Base-by-base conservation (phyloP, 2,113 vertebrate genomes). In the Sebastes fasciatus region DNA sequence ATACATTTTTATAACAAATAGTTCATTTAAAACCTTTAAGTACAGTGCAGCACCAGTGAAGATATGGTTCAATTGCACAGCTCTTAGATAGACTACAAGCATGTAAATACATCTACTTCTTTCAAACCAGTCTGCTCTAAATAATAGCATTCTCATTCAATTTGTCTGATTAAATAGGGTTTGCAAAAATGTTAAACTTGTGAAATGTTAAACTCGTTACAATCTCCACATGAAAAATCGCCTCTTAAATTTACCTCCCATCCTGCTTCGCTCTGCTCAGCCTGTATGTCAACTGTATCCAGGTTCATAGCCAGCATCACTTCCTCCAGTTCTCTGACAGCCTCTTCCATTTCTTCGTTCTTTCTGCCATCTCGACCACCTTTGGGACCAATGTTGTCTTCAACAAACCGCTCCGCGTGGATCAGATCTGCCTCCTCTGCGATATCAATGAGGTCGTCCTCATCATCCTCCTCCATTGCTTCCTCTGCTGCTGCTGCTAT, bases 371-470 rank as follows among this genome's bases (percentile, higher is more conserved):
- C 49, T 62, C 40, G 69, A 2, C 46, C 51, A 52, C 4, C 71
- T 86, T 51, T 73, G 82, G 16, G 66, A 65, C 62, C 82, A 12
- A 93, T 94, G 51, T 94, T 90, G 77, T 96, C 96, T 4, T 97
- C 96, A 71, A 99, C 94, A 43, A 97, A 84, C 46, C 97, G 95
- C 42, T 99, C 98, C 2, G 92, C 96, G 92, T 97, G 95, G 85
- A 99, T 97, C 89, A 98, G 89, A 61, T 96, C 97, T 0, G 97
- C 98, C 85, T 98, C 96, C 88, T 97, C 97, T 8, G 92, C 82
- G 0, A 99, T 95, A 8, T 95, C 88, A 40, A 98, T 94, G 90
- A 99, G 87, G 0, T 94, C 91, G 0, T 95, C 92, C 0, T 93
- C 93, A 1, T 94, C 94, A 5, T 94, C 94, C 8, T 77, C 17